Evolutionary conservation across 2,797 vertebrate genomes (phyloP).

Genomic region (Eulemur mongoz): DNA sequence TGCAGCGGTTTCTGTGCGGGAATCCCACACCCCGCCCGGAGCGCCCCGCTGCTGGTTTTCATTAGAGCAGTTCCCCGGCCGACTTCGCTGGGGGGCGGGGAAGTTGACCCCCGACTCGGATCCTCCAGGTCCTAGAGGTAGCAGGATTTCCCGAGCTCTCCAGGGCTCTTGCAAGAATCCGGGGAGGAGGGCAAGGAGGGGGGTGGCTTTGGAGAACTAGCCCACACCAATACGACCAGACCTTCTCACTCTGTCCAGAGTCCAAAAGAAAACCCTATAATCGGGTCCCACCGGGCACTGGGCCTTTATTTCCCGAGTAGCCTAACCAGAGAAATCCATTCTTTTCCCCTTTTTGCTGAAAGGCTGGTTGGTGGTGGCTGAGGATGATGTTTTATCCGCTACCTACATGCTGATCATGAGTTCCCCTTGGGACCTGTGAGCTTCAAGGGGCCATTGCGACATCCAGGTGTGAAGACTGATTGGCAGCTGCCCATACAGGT

Average conservation of each 20-base stretch:
- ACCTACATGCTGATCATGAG: neutral
- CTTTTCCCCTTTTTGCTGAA: neutral
- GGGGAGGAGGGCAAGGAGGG: neutral
- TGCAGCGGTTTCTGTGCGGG: neutral
- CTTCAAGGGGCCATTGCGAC: neutral
- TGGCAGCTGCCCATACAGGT: neutral
- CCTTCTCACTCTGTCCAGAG: neutral
- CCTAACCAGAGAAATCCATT: neutral
- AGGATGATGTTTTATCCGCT: neutral
- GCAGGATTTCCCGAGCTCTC: slow-evolving; percentile 41
- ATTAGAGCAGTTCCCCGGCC: neutral
- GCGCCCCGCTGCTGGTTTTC: neutral
- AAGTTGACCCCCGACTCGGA: slow-evolving; percentile 46
- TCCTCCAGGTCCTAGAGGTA: slow-evolving; percentile 78
- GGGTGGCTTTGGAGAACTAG: neutral
- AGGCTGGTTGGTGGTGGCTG: neutral
- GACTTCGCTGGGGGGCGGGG: slow-evolving; percentile 51
- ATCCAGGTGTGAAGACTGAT: neutral
- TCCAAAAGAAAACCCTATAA: neutral
- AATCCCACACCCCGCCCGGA: neutral
- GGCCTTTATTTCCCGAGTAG: neutral
- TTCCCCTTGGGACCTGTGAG: neutral
- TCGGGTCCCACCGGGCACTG: neutral
- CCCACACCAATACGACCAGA: accelerated
- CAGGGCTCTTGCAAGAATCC: neutral